These are phyloP conservation scores for Synaphobranchus kaupii DNA, from an alignment of 2,797 vertebrate species.

Conservation along the genomic window DNA sequence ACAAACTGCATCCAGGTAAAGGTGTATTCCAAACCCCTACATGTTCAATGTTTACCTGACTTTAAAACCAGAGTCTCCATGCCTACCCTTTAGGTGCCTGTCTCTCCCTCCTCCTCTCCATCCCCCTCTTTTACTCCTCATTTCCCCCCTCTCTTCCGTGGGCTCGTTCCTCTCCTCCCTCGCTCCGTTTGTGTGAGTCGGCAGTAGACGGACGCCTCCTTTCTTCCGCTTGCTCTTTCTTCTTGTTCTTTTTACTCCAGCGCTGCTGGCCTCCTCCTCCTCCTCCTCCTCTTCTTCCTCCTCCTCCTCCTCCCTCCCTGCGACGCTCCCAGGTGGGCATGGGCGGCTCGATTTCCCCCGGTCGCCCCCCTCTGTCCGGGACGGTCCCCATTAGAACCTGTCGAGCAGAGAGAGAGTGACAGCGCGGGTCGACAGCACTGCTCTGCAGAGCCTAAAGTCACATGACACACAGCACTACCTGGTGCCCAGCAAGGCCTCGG, in stretches of 20 bases:
- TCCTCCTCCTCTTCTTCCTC: constrained; percentile 66
- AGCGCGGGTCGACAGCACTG: neutral
- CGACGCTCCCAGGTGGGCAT: constrained; percentile 80
- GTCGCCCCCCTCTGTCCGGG: constrained; percentile 86
- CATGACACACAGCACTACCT: neutral
- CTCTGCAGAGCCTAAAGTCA: neutral
- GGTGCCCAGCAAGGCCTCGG: neutral
- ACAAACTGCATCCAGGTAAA: neutral
- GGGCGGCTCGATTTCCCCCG: constrained; percentile 83
- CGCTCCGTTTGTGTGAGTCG: constrained; percentile 11
- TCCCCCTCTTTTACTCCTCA: neutral
- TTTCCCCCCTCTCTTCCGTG: neutral
- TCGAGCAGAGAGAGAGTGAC: constrained; percentile 15
- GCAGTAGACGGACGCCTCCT: neutral
- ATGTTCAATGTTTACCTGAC: neutral
- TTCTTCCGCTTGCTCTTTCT: constrained; percentile 31
- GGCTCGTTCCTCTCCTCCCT: neutral
- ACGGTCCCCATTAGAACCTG: constrained; percentile 82
- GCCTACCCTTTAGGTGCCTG: neutral
- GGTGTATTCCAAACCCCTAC: neutral
- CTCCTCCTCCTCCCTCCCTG: constrained; percentile 69
- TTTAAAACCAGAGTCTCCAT: neutral
- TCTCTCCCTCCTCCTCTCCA: too few relatives aligned
- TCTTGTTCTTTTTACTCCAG: constrained; percentile 61
- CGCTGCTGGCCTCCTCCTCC: constrained; percentile 49